Evolutionary conservation across 2,113 vertebrate species (phyloP).

Genomic region (Clarias batrachus): DNA sequence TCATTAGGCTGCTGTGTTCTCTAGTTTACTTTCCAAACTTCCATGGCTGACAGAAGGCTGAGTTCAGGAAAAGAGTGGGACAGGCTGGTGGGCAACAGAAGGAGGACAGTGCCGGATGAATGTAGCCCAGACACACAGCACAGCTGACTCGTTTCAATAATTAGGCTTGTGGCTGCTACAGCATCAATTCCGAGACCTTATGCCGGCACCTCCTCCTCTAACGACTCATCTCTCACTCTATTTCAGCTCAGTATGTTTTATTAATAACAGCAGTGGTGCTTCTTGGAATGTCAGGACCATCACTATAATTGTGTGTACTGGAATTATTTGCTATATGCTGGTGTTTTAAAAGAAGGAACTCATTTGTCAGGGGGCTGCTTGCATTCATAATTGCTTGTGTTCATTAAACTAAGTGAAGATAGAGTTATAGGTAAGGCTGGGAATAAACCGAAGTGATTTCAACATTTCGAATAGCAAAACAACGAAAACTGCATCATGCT

Average conservation of each 20-base stretch:
- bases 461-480: background rate
- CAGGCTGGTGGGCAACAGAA: conserved; percentile 76
- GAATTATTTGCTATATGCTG: conserved; percentile 34
- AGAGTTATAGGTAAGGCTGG: background rate
- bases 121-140: conserved; percentile 72
- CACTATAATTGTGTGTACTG: conserved; percentile 28
- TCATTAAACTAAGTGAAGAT: conserved; percentile 18
- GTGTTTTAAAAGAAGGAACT: conserved; percentile 7
- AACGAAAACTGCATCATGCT: background rate
- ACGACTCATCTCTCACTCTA: conserved; percentile 57
- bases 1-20: conserved; percentile 32
- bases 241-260: conserved; percentile 79
- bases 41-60: conserved; percentile 77
- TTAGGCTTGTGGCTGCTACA: conserved; percentile 77
- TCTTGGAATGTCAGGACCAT: conserved; percentile 32
- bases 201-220: conserved; percentile 78
- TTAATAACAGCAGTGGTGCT: conserved; percentile 66
- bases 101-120: conserved; percentile 82
- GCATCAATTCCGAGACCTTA: conserved; percentile 81
- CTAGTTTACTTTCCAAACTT: conserved; percentile 33
- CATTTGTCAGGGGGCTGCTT: background rate
- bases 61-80: conserved; percentile 78
- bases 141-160: conserved; percentile 67
- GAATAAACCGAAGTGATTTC: background rate
- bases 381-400: conserved; percentile 12